Percentiles rank a stretch among this genome's conserved stretches.
phyloP scores from a whole-genome alignment of 2,113 vertebrate genomes.

The Porphyrio hochstetteri region DNA sequence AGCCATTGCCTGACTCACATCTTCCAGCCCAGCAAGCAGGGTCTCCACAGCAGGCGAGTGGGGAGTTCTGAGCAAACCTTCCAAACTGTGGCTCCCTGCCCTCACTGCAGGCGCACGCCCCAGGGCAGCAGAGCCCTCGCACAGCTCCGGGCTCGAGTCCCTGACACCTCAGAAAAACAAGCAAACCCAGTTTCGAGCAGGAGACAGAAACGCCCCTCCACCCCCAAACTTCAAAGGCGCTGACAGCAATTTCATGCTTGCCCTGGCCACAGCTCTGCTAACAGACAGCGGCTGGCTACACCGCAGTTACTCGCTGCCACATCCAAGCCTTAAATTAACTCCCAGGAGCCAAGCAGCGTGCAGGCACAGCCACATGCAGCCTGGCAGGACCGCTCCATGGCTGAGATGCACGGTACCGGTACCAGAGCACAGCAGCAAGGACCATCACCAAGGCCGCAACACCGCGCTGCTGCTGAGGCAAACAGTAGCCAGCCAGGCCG shows the following conservation, averaged over 20 bases:
- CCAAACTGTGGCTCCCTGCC: not conserved
- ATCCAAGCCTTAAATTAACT: not conserved
- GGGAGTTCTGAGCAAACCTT: not conserved
- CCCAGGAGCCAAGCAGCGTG: not conserved
- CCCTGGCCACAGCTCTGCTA: not conserved
- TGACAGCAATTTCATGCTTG: not conserved
- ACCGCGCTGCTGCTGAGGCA: not conserved
- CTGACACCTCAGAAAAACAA: not conserved
- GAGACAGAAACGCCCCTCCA: not conserved
- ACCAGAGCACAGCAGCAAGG: not conserved
- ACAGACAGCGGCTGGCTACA: not conserved
- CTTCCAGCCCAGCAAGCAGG: not conserved
- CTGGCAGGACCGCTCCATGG: accelerated
- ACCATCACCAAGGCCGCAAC: not conserved
- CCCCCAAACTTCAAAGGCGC: not conserved
- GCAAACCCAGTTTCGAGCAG: not conserved
- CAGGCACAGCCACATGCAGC: accelerated
- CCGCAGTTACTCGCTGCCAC: not conserved
- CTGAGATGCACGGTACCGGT: accelerated
- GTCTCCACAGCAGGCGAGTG: not conserved
- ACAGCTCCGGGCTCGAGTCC: not conserved
- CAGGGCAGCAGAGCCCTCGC: not conserved
- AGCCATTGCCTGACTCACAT: not conserved
- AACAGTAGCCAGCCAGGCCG: not conserved
- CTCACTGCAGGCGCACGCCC: not conserved